phyloP scores from a whole-genome alignment of 2,113 vertebrate species.

The Sylvietta virens region DNA sequence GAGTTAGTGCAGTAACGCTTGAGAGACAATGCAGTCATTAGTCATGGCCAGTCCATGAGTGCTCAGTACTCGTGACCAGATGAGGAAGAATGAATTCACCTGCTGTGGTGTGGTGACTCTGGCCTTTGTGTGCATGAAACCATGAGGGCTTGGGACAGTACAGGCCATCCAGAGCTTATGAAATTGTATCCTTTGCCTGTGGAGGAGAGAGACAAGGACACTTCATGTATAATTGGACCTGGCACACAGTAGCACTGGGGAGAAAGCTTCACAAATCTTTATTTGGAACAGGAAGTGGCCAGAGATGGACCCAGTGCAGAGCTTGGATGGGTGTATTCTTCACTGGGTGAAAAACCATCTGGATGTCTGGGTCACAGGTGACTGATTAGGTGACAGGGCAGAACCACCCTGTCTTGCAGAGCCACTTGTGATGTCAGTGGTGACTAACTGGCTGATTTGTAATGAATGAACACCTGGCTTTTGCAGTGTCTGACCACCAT shows the following conservation, averaged over 20 bases:
- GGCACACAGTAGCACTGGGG: background rate
- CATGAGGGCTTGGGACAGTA: fast-evolving
- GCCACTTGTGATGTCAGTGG: background rate
- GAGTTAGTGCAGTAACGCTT: fast-evolving
- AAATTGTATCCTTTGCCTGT: background rate
- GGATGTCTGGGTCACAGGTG: background rate
- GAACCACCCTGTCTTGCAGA: background rate
- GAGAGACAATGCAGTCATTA: background rate
- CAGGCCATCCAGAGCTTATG: background rate
- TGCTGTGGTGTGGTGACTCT: background rate
- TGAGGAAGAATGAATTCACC: background rate
- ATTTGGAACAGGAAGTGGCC: background rate
- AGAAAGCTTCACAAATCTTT: background rate
- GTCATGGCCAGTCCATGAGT: fast-evolving
- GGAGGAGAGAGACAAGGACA: background rate
- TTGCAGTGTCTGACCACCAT: background rate
- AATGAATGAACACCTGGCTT: background rate
- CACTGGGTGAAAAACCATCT: background rate
- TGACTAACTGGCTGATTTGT: background rate
- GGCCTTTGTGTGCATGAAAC: background rate
- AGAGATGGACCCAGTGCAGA: background rate
- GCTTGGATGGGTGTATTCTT: background rate
- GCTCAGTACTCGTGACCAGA: background rate
- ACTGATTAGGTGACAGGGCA: background rate
- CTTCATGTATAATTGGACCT: fast-evolving